phyloP scores from a whole-genome alignment of 2,888 invertebrate species.

The Leucoma salicis region DNA sequence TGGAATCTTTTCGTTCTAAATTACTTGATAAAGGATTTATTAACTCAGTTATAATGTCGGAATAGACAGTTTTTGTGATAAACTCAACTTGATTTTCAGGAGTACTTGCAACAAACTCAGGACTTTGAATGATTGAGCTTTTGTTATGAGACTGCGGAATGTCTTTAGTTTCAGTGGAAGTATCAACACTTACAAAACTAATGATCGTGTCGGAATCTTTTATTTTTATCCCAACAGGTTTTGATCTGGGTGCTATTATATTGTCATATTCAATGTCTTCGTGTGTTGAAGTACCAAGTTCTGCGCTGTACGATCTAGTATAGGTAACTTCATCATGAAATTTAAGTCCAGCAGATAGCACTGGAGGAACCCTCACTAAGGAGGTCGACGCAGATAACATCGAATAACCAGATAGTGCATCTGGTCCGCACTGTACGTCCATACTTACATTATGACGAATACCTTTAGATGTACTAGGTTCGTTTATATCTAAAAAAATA shows the following conservation, averaged over 20 bases:
- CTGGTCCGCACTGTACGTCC: conserved; percentile 72
- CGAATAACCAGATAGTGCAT: conserved; percentile 38
- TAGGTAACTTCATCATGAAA: conserved; percentile 43
- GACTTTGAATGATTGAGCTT: conserved; percentile 3
- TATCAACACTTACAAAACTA: conserved; percentile 18
- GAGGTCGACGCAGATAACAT: conserved; percentile 51
- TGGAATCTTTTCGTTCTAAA: conserved; percentile 40
- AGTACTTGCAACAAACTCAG: conserved; percentile 3
- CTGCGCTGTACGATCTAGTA: conserved; percentile 27
- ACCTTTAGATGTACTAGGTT: conserved; percentile 76
- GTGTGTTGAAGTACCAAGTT: conserved; percentile 44
- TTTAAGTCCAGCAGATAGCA: conserved; percentile 46
- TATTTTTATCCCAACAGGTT: conserved; percentile 46
- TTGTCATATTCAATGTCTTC: conserved; percentile 25
- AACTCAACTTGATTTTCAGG: conserved; percentile 4
- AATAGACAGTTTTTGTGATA: conserved; percentile 8
- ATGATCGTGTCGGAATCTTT: conserved; percentile 46
- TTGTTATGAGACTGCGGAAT: conserved; percentile 8
- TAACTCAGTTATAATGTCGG: conserved; percentile 33
- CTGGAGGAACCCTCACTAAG: conserved; percentile 41
- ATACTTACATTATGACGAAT: conserved; percentile 56
- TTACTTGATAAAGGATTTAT: conserved; percentile 34
- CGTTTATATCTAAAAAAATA: conserved; percentile 61
- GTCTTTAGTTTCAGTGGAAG: conserved; percentile 24
- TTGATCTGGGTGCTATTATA: conserved; percentile 35